Base-by-base conservation (phyloP, 37 sponge, comb jelly and placozoan genomes). In the Aphrocallistes beatrix region DNA sequence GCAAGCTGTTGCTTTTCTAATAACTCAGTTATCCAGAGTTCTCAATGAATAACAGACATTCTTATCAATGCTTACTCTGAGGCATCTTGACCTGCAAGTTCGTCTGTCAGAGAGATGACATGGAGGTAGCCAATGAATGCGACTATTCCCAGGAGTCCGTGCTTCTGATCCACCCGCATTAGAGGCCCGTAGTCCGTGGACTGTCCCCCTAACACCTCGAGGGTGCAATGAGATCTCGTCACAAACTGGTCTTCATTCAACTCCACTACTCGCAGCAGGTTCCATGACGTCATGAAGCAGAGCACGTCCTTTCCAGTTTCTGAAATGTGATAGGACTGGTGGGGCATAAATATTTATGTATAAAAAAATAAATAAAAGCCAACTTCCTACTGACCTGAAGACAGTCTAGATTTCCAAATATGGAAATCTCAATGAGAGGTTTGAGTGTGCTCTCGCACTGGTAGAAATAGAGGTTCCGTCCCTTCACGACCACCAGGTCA, bases 401-500 rank as follows among this genome's bases (percentile, higher is more conserved):
- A 30, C 85, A 38, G 13, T 85, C 75, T 38, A 97, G 83, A 10
- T 90, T 81, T 16, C 94, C 97, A 81, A 91, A 89, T 21, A 97
- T 86, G 37, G 81, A 69, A 30, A 91, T 89, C 28, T 97, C 97
- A 38, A 91, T 50, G 38, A 92, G 51, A n/a, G 91, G 91, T 81
- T 90, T 89, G 6, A 94, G 89, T 38, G 92, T 93, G 16, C 93
- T 81, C 6, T 90, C 91, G 50, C 92, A 90, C 36, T 86, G 60
- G 81, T 91, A 87, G 34, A 97, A 87, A n/a, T 86, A 90, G 19
- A 97, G 81, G 37, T 82, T 85, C 83, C 81, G 90, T 1, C 91
- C 94, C 81, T 88, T 92, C 36, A 91, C 91, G 49, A 92, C 81
- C 9, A 97, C 87, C 45, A 97, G 84, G 48, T 97, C 94, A 17